Evolutionary conservation across 2,888 invertebrate species (phyloP).

Genomic region (Brachypalpus laphriformis): DNA sequence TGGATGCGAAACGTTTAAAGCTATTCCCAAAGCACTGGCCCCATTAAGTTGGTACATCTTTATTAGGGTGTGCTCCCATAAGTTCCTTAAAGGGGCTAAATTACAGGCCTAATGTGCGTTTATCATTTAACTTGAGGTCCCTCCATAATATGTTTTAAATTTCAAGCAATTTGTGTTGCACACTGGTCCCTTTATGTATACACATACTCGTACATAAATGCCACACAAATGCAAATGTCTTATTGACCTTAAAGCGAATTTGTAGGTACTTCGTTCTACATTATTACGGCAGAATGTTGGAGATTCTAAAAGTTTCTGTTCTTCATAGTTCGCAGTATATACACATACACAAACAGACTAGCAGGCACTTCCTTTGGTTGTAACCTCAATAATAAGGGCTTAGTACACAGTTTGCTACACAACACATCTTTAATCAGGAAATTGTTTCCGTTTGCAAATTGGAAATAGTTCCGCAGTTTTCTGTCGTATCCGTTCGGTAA

Average conservation of each 20-base stretch:
- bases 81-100: conserved; percentile 56
- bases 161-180: conserved; percentile 46
- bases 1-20: conserved; percentile 51
- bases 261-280: conserved; percentile 24
- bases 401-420: conserved; percentile 62
- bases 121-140: conserved; percentile 58
- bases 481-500: conserved; percentile 73
- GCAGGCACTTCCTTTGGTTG: conserved; percentile 46
- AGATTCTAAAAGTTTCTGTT: not conserved
- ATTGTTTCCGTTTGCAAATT: conserved; percentile 81
- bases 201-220: not conserved
- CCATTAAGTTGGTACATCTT: conserved; percentile 52
- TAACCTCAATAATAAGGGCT: conserved; percentile 74
- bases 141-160: conserved; percentile 49
- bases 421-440: conserved; percentile 80
- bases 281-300: conserved; percentile 18
- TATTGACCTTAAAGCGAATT: conserved; percentile 51
- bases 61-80: conserved; percentile 63
- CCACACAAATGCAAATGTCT: conserved; percentile 37
- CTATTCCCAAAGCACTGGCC: conserved; percentile 23
- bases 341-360: not conserved
- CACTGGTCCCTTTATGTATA: not conserved
- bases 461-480: conserved; percentile 77
- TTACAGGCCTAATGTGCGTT: conserved; percentile 58
- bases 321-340: conserved; percentile 1